phyloP scores from a whole-genome alignment of 2,113 vertebrate species.

The Grammomys dolichurus region DNA sequence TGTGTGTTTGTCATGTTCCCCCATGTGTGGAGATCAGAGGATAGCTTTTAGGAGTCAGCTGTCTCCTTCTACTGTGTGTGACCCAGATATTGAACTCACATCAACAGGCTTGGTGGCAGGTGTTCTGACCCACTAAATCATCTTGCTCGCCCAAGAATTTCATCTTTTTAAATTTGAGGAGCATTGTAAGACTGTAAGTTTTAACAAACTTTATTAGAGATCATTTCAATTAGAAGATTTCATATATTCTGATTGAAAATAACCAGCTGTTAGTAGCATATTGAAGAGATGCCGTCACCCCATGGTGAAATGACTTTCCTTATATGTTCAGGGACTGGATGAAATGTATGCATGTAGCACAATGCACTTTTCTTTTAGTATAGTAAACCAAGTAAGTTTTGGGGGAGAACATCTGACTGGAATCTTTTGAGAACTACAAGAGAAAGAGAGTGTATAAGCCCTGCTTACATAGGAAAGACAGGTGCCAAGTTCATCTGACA shows the following conservation, averaged over 20 bases:
- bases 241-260: conserved; percentile 44
- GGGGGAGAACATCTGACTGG: background rate
- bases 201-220: conserved; percentile 8
- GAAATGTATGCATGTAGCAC: background rate
- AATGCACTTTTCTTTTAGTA: background rate
- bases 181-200: background rate
- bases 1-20: background rate
- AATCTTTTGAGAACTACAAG: conserved; percentile 44
- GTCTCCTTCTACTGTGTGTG: background rate
- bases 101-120: background rate
- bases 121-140: background rate
- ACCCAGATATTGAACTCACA: background rate
- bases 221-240: conserved; percentile 12
- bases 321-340: background rate
- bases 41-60: background rate
- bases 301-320: conserved; percentile 12
- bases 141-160: background rate
- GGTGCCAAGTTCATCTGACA: background rate
- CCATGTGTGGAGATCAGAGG: background rate
- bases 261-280: background rate
- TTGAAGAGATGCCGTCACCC: conserved; percentile 14
- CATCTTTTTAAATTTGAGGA: background rate
- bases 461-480: background rate
- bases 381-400: background rate
- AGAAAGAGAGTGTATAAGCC: background rate